A percentile compares a stretch with the other conserved stretches of the same genome.
Evolutionary conservation across 2,113 vertebrate genomes (phyloP).

Genomic region (Apus apus): DNA sequence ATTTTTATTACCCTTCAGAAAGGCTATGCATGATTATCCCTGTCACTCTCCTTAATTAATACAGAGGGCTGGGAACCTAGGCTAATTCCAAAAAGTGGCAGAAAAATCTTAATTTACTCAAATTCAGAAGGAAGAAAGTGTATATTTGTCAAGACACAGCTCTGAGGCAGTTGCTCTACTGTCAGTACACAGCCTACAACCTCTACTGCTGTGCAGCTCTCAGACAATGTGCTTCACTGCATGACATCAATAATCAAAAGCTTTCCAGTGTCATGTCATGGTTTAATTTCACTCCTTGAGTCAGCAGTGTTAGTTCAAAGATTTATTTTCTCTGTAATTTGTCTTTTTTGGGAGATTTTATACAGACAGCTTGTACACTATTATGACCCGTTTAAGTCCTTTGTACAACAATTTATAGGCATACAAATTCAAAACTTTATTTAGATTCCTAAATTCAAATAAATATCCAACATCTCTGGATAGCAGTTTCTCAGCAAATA

Average conservation of each 20-base stretch:
- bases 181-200: neutral
- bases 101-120: neutral
- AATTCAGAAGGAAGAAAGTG: neutral
- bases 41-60: neutral
- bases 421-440: neutral
- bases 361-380: neutral
- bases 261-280: neutral
- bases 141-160: neutral
- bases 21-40: neutral
- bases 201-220: neutral
- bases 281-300: neutral
- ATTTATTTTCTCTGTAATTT: neutral
- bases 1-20: neutral
- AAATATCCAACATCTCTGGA: neutral
- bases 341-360: neutral
- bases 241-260: neutral
- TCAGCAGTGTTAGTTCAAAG: neutral
- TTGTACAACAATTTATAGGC: neutral
- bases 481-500: neutral
- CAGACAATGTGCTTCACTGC: neutral
- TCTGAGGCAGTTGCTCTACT: neutral
- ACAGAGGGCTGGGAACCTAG: neutral
- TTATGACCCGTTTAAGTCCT: neutral
- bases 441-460: neutral
- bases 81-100: neutral